A percentile compares a stretch with the other conserved stretches of the same genome.
phyloP scores from a whole-genome alignment of 2,888 invertebrate genomes.

The Nomada lathburiana region DNA sequence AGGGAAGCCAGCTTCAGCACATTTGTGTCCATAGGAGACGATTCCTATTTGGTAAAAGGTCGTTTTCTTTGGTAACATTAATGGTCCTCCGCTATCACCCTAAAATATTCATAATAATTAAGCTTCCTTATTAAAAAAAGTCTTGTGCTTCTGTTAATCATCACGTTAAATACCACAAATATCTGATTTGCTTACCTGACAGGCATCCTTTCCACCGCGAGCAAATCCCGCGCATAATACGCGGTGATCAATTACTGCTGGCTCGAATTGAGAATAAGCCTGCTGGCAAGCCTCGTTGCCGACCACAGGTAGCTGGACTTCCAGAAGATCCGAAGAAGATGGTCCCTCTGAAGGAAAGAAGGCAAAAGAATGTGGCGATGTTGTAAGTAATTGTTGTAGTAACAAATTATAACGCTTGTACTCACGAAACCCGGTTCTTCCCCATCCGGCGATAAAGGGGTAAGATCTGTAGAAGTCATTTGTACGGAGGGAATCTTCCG shows the following conservation, averaged over 20 bases:
- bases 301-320: conserved; percentile 90
- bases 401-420: conserved; percentile 63
- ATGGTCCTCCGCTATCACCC: conserved; percentile 93
- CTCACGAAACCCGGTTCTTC: conserved; percentile 90
- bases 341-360: conserved; percentile 87
- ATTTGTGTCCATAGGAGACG: conserved; percentile 88
- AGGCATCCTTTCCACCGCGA: conserved; percentile 89
- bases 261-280: conserved; percentile 86
- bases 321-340: conserved; percentile 88
- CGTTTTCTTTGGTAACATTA: conserved; percentile 87
- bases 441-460: conserved; percentile 94
- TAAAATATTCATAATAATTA: conserved; percentile 57
- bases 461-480: conserved; percentile 86
- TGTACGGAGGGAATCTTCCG: conserved; percentile 85
- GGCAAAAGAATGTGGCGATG: neutral
- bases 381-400: neutral
- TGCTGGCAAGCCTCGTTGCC: conserved; percentile 87
- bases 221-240: conserved; percentile 90
- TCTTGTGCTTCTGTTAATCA: neutral
- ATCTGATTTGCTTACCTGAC: conserved; percentile 85
- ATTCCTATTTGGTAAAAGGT: conserved; percentile 87
- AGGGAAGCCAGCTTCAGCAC: conserved; percentile 87
- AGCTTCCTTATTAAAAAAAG: neutral
- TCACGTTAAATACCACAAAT: neutral
- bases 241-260: conserved; percentile 87